Base-by-base conservation (phyloP, 1,140 invertebrate genomes). In the Dendrolimus kikuchii region DNA sequence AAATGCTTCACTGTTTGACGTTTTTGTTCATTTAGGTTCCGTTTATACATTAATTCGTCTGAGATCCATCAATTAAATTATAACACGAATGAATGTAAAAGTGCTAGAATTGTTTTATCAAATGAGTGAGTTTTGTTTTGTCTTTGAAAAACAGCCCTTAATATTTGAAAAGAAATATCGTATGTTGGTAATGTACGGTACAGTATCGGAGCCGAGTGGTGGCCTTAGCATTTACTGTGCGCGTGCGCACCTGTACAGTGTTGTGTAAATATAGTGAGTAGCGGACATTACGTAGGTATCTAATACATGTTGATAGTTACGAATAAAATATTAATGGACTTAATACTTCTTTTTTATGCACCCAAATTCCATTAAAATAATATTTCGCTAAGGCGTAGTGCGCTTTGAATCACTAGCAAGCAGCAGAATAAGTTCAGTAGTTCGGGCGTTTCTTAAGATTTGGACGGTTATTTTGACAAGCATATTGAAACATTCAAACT, bases 321-420 rank as follows among this genome's bases (percentile, higher is more conserved):
- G 66, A 81, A 81, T 81, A 81, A 81, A 84, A 80, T 74, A 74
- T 79, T 81, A 82, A 82, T 79, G 74, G 79, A 81, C 68, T 64
- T 66, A 67, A 38, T 48, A 6, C 59, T 46, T 57, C 62, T 61
- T 40, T 9, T 46, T 46, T 46, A 46, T 36, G 9, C 4, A 7
- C 8, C 6, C 5, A 9, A n/a, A 6, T 46, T 6, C 45, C 45
- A 4, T 9, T 10, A 45, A 5, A 45, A n/a, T 9, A n/a, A 10
- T 45, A 45, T 45, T 45, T 45, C n/a, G 23, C 23, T 45, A n/a
- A 7, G 6, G 6, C 41, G 2, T 7, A n/a, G 44, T 46, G 9
- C 44, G 6, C n/a, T 42, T 42, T 42, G 23, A 23, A 23, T 23
- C 3, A 2, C 23, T 23, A 23, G 23, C 23, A 23, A 1, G 23